Base-by-base conservation (phyloP, 2,888 invertebrate genomes). In the Petrolisthes cinctipes region DNA sequence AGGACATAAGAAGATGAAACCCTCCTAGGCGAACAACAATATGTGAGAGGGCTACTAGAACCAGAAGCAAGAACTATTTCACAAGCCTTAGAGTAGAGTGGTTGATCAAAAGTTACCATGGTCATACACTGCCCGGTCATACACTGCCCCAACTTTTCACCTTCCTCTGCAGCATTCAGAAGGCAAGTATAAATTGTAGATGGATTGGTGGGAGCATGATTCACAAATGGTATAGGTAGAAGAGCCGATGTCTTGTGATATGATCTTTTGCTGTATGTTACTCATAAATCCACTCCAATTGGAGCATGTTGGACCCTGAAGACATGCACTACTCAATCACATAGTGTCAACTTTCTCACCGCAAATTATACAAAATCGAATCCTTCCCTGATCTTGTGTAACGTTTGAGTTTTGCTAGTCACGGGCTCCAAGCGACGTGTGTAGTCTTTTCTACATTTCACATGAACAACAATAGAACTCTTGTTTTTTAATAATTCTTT, bases 1-100 rank as follows among this genome's bases (percentile, higher is more conserved):
- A 90, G 66, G 88, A 90, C 87, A 91, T 89, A 3, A 91, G 78
- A 37, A 91, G 86, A 82, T 89, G 91, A 81, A 91, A 91, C 37
- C 90, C 89, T 81, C 91, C 89, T 7, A 91, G 89, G 54, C 86
- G 85, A 61, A 88, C 57, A 4, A 84, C 71, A 14, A 89, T 56
- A 71, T 56, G 83, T 81, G 75, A 87, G 85, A n/a, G 78, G 85
- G 66, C 85, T 86, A 71, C 82, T 78, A 23, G 80, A 57, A 56
- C 75, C 76, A 68, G 86, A 83, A 57, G 85, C 75, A 82, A 84
- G 80, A 82, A 89, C 86, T 51, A 91, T 91, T 78, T 91, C 87
- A 61, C 53, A 71, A 51, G 89, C 89, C 80, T 91, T 91, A 57
- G 85, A n/a, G 78, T 91, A 91, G 14, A 91, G 78, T 57, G 86